Evolutionary conservation across 2,888 invertebrate genomes (phyloP).

Genomic region (Tipula lateralis): DNA sequence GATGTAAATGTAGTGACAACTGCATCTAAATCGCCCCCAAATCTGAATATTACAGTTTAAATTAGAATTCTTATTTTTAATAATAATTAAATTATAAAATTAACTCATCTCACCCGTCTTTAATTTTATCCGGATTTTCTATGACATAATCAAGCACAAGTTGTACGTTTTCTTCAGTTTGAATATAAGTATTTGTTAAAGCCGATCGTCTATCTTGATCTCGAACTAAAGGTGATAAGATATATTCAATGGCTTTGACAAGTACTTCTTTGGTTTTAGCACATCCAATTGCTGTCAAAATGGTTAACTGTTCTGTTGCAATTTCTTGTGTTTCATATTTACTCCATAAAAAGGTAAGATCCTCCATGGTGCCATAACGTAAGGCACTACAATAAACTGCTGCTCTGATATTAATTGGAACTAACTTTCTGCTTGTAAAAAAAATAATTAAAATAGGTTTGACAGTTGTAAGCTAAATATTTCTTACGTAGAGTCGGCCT

Average conservation of each 20-base stretch:
- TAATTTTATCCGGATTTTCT: slow-evolving; percentile 34
- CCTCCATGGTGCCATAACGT: slow-evolving; percentile 55
- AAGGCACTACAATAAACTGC: slow-evolving; percentile 74
- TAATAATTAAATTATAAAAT: not conserved
- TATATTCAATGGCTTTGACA: slow-evolving; percentile 51
- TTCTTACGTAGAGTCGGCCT: not conserved
- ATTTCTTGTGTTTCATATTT: slow-evolving; percentile 57
- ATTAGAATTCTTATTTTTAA: not conserved
- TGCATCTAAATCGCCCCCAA: not conserved
- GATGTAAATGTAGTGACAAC: not conserved
- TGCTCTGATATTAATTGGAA: slow-evolving; percentile 60
- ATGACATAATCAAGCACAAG: slow-evolving; percentile 54
- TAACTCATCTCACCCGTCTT: not conserved
- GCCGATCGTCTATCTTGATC: slow-evolving; percentile 45
- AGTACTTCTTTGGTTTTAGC: slow-evolving; percentile 45
- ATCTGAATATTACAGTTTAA: not conserved
- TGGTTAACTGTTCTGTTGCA: slow-evolving; percentile 62
- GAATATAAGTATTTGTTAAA: slow-evolving; percentile 50
- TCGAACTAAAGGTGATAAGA: slow-evolving; percentile 45
- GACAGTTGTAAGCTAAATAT: not conserved
- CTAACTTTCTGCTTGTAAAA: slow-evolving; percentile 41
- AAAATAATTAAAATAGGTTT: not conserved
- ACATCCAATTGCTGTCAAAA: slow-evolving; percentile 66
- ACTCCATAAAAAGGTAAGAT: slow-evolving; percentile 63
- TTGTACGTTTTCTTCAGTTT: slow-evolving; percentile 53